Evolutionary conservation across 2,888 invertebrate genomes (phyloP), one percentile per base, ranked within the genome.

Genomic region (Ephialtes manifestator): DNA sequence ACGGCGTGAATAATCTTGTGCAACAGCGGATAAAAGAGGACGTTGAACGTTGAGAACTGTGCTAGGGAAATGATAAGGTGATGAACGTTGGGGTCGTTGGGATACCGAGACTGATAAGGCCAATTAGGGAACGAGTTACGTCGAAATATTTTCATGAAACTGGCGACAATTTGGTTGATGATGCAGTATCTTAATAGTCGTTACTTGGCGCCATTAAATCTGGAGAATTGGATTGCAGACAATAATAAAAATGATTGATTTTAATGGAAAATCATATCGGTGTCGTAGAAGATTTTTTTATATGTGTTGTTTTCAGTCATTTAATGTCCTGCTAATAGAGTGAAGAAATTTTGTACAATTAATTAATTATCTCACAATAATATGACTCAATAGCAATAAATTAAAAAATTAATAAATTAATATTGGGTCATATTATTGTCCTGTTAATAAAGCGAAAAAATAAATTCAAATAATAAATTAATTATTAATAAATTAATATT

Each of bases 1-100:
- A 7, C 53, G 51, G 65, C 76, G 76, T 53, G 24, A 48, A 53
- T 53, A 53, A n/a, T n/a, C 51, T 76, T 35, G 63, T 65, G 76
- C 63, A 76, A 68, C 51, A 15, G 3, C 76, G 24, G 5, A 63
- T 8, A 24, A 65, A 39, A 65, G 35, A 35, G 76, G 24, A 65
- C 75, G 24, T 46, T 48, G 35, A 75, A 46, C 48, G 35, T 8
- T n/a, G 51, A 31, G 31, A 28, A 7, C 39, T 18, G 7, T 39
- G 39, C 20, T 35, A 18, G 51, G 18, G 35, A 31, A 11, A 63
- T 18, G 74, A 76, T 76, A 65, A 76, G 65, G 24, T 35, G 48
- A 24, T 39, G 39, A 10, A 39, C 15, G 24, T 39, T 20, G 31
- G 55, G 80, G 53, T 80, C 78, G 78, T 60, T 48, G 48, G 13